Percentiles rank a stretch among this genome's conserved stretches.
These are phyloP conservation scores for Sebastes cheni DNA, from an alignment of 2,797 vertebrate genomes.

Conservation along the genomic window DNA sequence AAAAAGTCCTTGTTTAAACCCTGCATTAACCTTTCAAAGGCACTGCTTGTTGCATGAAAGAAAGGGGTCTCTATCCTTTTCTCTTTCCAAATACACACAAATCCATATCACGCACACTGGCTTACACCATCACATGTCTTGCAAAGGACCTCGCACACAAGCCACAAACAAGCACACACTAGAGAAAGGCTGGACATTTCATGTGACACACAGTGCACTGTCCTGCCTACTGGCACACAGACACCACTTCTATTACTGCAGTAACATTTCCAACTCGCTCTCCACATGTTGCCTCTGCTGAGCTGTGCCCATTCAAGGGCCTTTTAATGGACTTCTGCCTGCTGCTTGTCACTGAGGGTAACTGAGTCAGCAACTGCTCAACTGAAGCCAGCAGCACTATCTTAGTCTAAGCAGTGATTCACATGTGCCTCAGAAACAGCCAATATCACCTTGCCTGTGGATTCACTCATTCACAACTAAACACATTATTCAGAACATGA, in stretches of 20 bases:
- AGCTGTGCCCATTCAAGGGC: conserved; percentile 48
- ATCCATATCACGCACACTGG: conserved; percentile 34
- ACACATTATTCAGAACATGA: conserved; percentile 41
- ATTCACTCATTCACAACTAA: conserved; percentile 43
- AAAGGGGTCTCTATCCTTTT: conserved; percentile 42
- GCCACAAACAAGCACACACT: conserved; percentile 32
- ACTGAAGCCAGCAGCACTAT: conserved; percentile 24
- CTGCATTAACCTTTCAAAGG: conserved; percentile 18
- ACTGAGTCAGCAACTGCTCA: conserved; percentile 63
- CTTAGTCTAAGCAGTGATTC: conserved; percentile 47
- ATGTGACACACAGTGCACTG: conserved; percentile 42
- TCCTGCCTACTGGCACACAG: conserved; percentile 5
- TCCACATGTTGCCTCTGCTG: conserved; percentile 45
- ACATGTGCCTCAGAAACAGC: conserved; percentile 19
- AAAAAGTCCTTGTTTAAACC: conserved; percentile 40
- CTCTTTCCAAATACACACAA: conserved; percentile 23
- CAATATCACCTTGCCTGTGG: conserved; percentile 14
- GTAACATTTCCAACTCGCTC: conserved; percentile 46
- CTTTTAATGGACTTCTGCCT: conserved; percentile 63
- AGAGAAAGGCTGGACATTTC: conserved; percentile 23
- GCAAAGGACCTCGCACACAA: conserved; percentile 15
- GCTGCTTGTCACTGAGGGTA: conserved; percentile 40
- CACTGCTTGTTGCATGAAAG: conserved; percentile 18
- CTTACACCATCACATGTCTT: conserved; percentile 53
- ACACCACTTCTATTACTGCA: conserved; percentile 16